Evolutionary conservation across 2,888 invertebrate genomes (phyloP), one percentile per base, ranked within the genome.

Genomic region (Ramazzottius varieornatus): DNA sequence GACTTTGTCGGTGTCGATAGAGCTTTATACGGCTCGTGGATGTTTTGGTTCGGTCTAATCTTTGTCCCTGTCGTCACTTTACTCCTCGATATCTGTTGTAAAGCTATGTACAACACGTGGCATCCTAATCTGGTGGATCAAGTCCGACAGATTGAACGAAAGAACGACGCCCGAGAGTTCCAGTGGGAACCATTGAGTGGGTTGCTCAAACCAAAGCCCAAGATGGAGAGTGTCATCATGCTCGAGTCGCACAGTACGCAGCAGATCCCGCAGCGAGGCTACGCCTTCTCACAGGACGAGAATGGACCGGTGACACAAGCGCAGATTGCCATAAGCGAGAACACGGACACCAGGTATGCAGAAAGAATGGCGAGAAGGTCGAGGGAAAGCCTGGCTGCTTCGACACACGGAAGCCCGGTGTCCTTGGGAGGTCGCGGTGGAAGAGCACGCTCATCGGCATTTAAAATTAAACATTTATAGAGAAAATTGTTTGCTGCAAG

Each of bases 241-340:
- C 54, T 54, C 16, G 54, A 40, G 8, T 40, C 40, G 8, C 8
- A 4, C 29, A 4, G 4, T 24, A 29, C 4, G 20, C 16, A 29
- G 29, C 4, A 16, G n/a, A 24, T 16, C 4, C 54, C 54, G 54
- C n/a, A 29, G n/a, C 20, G 54, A 29, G 94, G 94, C 69, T 94
- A 87, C 81, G 94, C 96, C 70, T 98, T 98, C 81, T 96, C 94
- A 63, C 96, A 96, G 84, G 96, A 96, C 80, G 96, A 98, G 80
- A 88, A 91, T 74, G 93, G 92, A 70, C 87, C 85, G 70, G 29
- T 54, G n/a, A 24, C 54, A 8, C 54, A 54, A 29, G 20, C 54
- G 4, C 4, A 16, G 24, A 24, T 54, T 24, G 54, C 54, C 54
- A 13, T 54, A 24, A 8, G 24, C 29, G 54, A 54, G 29, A 29